phyloP scores from a whole-genome alignment of 2,113 vertebrate genomes.

The Dipodomys stephensi region DNA sequence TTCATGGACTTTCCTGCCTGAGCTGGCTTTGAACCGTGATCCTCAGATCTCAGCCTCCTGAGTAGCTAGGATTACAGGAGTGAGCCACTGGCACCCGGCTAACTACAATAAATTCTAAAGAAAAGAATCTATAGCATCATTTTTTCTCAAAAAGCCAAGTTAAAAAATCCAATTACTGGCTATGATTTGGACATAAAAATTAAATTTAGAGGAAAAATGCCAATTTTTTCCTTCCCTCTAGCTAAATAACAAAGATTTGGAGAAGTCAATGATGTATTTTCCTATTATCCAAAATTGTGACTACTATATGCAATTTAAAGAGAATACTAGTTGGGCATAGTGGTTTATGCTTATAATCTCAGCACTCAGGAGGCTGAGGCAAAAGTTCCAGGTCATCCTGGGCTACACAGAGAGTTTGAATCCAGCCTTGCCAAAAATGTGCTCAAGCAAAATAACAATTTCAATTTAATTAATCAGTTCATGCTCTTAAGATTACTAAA shows the following conservation, averaged over 20 bases:
- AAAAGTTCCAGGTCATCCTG: neutral
- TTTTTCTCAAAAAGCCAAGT: neutral
- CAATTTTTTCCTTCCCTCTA: neutral
- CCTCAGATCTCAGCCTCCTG: no score
- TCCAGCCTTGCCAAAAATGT: neutral
- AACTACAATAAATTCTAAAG: neutral
- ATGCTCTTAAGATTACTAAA: neutral
- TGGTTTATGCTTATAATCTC: neutral
- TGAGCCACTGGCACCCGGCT: no score
- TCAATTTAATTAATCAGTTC: neutral
- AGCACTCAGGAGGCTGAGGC: neutral
- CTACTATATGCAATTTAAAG: neutral
- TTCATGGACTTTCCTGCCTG: no score
- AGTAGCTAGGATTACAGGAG: no score
- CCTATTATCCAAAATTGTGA: neutral
- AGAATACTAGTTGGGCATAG: neutral
- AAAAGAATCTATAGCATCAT: neutral
- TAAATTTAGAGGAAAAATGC: neutral
- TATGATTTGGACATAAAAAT: constrained; percentile 18
- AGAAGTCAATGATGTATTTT: neutral
- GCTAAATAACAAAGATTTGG: neutral
- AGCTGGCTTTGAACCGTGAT: no score
- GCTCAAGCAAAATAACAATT: constrained; percentile 34
- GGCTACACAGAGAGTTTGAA: neutral
- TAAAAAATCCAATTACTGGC: constrained; percentile 12